Conservation (phyloP, 2,888 invertebrate species). For the Ganaspis brasiliensis region DNA sequence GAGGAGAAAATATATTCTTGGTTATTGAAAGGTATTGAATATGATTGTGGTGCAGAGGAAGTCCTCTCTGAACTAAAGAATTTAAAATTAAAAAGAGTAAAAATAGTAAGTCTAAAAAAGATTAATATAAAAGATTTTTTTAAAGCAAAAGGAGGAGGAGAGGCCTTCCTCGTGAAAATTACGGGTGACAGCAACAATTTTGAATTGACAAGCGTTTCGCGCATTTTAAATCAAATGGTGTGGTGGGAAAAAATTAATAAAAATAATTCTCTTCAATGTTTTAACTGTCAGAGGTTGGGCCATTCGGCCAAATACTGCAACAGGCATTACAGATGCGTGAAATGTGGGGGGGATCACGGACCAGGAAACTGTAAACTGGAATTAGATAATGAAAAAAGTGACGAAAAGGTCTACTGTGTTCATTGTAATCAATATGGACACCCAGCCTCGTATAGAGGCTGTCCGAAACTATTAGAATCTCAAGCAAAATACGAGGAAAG, state of each 20-base stretch:
- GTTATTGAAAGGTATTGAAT: no score
- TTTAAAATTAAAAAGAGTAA: not conserved
- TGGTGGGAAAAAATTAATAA: not conserved
- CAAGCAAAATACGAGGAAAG: not conserved
- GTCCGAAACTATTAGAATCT: conserved; percentile 10
- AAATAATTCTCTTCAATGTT: not conserved
- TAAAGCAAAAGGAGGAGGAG: not conserved
- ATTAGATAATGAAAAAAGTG: not conserved
- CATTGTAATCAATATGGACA: conserved; percentile 48
- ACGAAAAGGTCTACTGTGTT: conserved; percentile 6
- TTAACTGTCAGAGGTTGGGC: not conserved
- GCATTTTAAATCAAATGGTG: not conserved
- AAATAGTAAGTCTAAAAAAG: not conserved
- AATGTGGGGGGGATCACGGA: not conserved
- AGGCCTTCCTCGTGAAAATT: not conserved
- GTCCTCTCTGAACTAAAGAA: not conserved
- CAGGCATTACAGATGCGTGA: not conserved
- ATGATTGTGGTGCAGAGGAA: not conserved
- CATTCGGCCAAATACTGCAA: not conserved
- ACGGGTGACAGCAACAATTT: not conserved
- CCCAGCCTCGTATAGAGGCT: conserved; percentile 45
- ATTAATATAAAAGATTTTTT: not conserved
- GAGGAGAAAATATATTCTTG: no score
- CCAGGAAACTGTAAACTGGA: not conserved
- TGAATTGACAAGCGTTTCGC: not conserved